Evolutionary conservation across 2,113 vertebrate species (phyloP), one percentile per base, ranked within the genome.

Genomic region (Lamprotornis superbus): DNA sequence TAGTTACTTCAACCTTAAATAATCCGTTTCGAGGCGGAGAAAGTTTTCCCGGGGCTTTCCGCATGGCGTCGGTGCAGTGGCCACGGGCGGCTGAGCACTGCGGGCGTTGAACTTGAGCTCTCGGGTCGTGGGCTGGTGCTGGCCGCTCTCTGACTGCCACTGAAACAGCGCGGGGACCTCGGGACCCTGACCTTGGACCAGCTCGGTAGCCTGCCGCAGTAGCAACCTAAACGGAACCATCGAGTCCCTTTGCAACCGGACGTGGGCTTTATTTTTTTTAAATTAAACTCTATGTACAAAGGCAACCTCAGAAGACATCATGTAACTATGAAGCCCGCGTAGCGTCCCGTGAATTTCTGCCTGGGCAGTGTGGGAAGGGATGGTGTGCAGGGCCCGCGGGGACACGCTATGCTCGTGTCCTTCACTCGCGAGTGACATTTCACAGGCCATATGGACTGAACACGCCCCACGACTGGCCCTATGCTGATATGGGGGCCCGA

Each of bases 191-290:
- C 47, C 69, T 17, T 52, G 75, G 70, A 53, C 7, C 27, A 30
- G 23, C 35, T 19, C 15, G 15, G 42, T 37, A 56, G 27, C 46
- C 44, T 16, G 55, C 23, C 8, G 7, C 65, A 10, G 25, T 5
- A 30, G 57, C 44, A 4, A 39, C 30, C 46, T 21, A 1, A 16
- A 15, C 7, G 0, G 44, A 28, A 21, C 8, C 19, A 0, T 5
- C 3, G 12, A 14, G 18, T 2, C 5, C 18, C 35, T 67, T 42
- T 52, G 49, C 3, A 1, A 1, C 19, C 1, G 12, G 24, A 6
- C 8, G 2, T 18, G 18, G 14, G 17, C 31, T 77, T 53, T 46
- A 2, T 25, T 13, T 6, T 13, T 6, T 15, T 37, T 8, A 9
- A 23, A 24, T 30, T 3, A 17, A 56, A 52, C 6, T 11, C 14